Conservation (phyloP, 2,888 invertebrate genomes). For the Notodonta ziczac region DNA sequence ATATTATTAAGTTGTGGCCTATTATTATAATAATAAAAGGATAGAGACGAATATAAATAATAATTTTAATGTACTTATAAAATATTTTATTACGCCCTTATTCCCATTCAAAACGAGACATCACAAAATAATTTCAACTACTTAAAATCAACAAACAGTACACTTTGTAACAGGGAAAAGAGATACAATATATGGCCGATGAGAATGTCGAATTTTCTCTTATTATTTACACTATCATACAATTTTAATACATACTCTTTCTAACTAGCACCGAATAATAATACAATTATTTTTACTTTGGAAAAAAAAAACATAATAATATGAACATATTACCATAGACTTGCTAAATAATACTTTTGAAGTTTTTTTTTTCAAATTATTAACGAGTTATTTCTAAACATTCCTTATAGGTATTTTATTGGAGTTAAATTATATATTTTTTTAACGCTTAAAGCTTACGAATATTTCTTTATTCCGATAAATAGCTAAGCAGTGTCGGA, state of each 20-base stretch:
- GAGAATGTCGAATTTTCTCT: conserved; percentile 28
- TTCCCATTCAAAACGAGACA: conserved; percentile 23
- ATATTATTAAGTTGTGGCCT: too few relatives aligned
- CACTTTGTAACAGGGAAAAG: conserved; percentile 17
- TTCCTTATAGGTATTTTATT: not conserved
- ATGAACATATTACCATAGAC: too few relatives aligned
- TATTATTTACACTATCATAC: conserved; percentile 11
- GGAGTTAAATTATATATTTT: not conserved
- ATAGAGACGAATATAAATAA: conserved; percentile 11
- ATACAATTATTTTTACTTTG: not conserved
- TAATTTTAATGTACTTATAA: conserved; percentile 11
- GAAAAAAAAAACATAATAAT: not conserved
- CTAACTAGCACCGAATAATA: conserved; percentile 1
- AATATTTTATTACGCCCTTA: conserved; percentile 36
- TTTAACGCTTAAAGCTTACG: conserved; percentile 4
- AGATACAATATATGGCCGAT: conserved; percentile 35
- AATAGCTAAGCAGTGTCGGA: conserved; percentile 1
- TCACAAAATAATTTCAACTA: conserved; percentile 25
- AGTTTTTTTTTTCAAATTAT: too few relatives aligned
- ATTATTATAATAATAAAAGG: too few relatives aligned
- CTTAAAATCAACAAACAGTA: conserved; percentile 14
- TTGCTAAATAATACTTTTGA: not conserved
- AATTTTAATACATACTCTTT: not conserved
- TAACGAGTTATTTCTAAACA: not conserved
- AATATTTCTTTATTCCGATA: not conserved